Conservation (phyloP, 1,140 invertebrate genomes). For the Musca domestica region DNA sequence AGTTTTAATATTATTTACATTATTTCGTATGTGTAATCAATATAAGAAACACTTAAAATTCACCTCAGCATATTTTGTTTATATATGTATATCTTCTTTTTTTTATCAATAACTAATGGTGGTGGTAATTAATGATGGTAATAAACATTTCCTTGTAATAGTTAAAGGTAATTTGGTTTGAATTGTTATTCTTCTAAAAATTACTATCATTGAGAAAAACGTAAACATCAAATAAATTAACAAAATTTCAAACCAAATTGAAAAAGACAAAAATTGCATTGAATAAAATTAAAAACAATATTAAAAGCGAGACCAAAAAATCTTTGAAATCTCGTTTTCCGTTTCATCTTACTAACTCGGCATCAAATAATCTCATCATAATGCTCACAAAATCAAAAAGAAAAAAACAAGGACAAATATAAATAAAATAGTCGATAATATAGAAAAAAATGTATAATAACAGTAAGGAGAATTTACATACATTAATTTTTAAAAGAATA, state of each 20-base stretch:
- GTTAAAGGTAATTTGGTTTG: slow-evolving; percentile 7
- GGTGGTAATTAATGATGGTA: slow-evolving; percentile 5
- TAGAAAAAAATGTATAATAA: too few species aligned
- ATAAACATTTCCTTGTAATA: slow-evolving; percentile 4
- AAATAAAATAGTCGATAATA: too few species aligned
- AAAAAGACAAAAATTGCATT: background rate
- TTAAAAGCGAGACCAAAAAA: too few species aligned
- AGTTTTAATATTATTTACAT: too few species aligned
- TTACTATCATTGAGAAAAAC: background rate
- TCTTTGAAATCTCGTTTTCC: too few species aligned
- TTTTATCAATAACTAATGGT: background rate
- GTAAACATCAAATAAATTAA: background rate
- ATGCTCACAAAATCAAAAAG: too few species aligned
- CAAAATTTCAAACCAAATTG: background rate
- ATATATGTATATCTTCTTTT: background rate
- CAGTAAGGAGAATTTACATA: too few species aligned
- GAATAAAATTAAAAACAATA: background rate
- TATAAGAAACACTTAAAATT: slow-evolving; percentile 19
- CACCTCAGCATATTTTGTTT: background rate
- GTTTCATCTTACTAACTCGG: too few species aligned
- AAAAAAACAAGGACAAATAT: too few species aligned
- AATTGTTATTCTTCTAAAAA: slow-evolving; percentile 1
- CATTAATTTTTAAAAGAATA: too few species aligned
- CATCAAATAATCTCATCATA: too few species aligned
- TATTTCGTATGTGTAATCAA: too few species aligned